Base-by-base conservation (phyloP, 2,888 invertebrate species). In the Frankliniella intonsa region DNA sequence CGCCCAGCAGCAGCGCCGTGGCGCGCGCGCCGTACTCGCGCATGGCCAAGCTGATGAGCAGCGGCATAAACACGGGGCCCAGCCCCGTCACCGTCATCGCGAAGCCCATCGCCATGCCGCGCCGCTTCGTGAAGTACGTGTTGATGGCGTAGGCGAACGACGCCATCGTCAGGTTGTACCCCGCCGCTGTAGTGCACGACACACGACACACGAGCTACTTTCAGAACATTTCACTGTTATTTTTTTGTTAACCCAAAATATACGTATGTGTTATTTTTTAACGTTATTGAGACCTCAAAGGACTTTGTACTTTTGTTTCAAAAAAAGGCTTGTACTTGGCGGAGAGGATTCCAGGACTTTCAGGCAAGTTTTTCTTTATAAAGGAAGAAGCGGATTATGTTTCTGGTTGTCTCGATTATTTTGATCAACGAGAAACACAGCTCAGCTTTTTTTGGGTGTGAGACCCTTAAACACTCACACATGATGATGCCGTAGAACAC, bases 401-500 rank as follows among this genome's bases (percentile, higher is more conserved):
- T 38, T 38, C 5, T 38, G 38, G 5, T 5, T 38, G 38, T 38
- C 38, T 38, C 38, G 38, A 38, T 2, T 38, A 38, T 38, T 3
- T 2, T 38, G 38, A 38, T 5, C 5, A 5, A 38, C 38, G 5
- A 38, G 5, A 38, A 38, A 38, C 2, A 38, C 38, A 38, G 19
- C 62, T 62, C 17, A n/a, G 11, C 62, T n/a, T 11, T 17, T 17
- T n/a, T 62, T n/a, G 55, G 55, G 10, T 14, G 51, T 14, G 55
- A 12, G 55, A 8, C n/a, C n/a, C 65, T 65, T n/a, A 19, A 11
- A 10, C 7, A 91, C 92, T 91, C 88, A 93, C 94, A 92, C 87
- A 92, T 90, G 85, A 93, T 90, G 86, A 93, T 88, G 87, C 93
- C 92, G 88, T 93, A 93, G 1, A 91, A 90, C 81, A 93, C 86